Conservation (phyloP, 2,888 invertebrate species). For the Lottia gigantea region DNA sequence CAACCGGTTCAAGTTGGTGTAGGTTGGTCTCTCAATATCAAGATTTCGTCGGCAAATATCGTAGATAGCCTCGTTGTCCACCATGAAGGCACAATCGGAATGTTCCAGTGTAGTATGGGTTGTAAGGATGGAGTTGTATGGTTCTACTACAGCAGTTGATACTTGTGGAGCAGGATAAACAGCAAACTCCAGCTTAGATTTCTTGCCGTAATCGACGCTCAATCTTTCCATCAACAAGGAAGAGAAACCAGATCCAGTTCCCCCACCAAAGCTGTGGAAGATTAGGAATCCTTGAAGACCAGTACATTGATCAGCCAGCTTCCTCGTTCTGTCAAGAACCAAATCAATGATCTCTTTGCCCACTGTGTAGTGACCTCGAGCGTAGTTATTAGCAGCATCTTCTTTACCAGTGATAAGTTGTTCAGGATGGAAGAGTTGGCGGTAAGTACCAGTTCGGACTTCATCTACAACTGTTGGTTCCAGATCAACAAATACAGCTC, state of each 20-base stretch:
- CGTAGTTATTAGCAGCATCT: slow-evolving; percentile 97
- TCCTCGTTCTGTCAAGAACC: slow-evolving; percentile 80
- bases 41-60: slow-evolving; percentile 88
- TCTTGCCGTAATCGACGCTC: slow-evolving; percentile 81
- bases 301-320: slow-evolving; percentile 58
- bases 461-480: slow-evolving; percentile 91
- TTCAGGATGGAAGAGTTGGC: slow-evolving; percentile 96
- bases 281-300: slow-evolving; percentile 65
- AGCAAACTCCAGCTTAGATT: slow-evolving; percentile 88
- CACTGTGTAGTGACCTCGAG: slow-evolving; percentile 97
- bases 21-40: slow-evolving; percentile 84
- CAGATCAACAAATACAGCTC: slow-evolving; percentile 91
- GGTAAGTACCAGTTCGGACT: slow-evolving; percentile 74
- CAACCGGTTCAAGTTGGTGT: slow-evolving; percentile 89
- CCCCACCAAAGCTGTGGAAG: slow-evolving; percentile 64
- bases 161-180: slow-evolving; percentile 91
- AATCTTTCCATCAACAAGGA: slow-evolving; percentile 88
- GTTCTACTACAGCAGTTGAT: slow-evolving; percentile 92
- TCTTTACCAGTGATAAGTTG: slow-evolving; percentile 97
- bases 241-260: slow-evolving; percentile 88
- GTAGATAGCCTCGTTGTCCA: slow-evolving; percentile 89
- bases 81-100: slow-evolving; percentile 97
- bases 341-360: slow-evolving; percentile 82
- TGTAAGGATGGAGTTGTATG: slow-evolving; percentile 94
- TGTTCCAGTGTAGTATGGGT: slow-evolving; percentile 94